Conservation (phyloP, 2,888 invertebrate species). For the Lymantria monacha region DNA sequence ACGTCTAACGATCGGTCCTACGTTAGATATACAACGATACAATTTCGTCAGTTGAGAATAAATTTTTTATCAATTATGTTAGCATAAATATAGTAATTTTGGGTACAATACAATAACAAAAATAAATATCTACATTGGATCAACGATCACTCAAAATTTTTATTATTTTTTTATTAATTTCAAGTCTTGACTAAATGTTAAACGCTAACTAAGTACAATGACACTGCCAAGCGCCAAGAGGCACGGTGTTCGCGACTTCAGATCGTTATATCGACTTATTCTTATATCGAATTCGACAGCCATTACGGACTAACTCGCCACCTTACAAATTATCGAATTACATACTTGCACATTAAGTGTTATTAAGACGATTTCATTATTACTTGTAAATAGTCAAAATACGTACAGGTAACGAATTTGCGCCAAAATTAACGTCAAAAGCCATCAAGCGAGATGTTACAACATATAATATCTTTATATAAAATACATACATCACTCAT, state of each 20-base stretch:
- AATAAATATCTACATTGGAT: conserved; percentile 81
- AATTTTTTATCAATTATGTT: conserved; percentile 53
- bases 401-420: conserved; percentile 57
- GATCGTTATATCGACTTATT: conserved; percentile 12
- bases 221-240: conserved; percentile 42
- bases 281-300: conserved; percentile 18
- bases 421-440: conserved; percentile 55
- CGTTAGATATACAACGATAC: conserved; percentile 28
- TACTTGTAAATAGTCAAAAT: conserved; percentile 44
- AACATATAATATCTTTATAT: conserved; percentile 41
- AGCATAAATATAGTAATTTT: conserved; percentile 74
- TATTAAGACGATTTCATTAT: conserved; percentile 43
- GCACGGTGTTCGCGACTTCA: conserved; percentile 21
- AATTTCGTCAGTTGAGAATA: conserved; percentile 44
- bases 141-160: conserved; percentile 71
- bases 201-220: conserved; percentile 77
- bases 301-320: conserved; percentile 36
- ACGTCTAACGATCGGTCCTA: conserved; percentile 32
- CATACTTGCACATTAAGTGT: conserved; percentile 41
- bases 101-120: conserved; percentile 79
- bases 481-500: conserved; percentile 50
- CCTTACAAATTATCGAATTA: conserved; percentile 25
- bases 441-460: conserved; percentile 55
- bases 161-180: conserved; percentile 55
- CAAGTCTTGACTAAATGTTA: conserved; percentile 72